A percentile compares a stretch with the other conserved stretches of the same genome.
Evolutionary conservation across 2,113 vertebrate genomes (phyloP).

Genomic region (Pituophis catenifer): DNA sequence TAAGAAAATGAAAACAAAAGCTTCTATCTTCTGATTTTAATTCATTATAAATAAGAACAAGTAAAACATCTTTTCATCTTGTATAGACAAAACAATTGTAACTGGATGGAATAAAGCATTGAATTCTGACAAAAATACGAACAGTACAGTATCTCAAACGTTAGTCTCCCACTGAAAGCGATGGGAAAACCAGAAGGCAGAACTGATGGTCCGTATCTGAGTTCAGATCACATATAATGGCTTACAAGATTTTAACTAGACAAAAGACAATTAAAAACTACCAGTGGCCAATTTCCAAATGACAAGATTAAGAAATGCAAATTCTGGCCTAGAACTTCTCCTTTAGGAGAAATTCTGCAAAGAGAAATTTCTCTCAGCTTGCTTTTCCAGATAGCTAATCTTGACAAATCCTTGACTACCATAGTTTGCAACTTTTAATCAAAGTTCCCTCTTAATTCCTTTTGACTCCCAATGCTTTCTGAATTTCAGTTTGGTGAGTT

Average conservation of each 20-base stretch:
- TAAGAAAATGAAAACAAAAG: not conserved
- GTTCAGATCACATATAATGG: not conserved
- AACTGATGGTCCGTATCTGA: not conserved
- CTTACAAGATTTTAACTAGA: not conserved
- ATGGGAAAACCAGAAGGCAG: not conserved
- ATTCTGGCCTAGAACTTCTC: not conserved
- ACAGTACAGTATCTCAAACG: not conserved
- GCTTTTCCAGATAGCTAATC: not conserved
- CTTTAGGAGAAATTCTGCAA: not conserved
- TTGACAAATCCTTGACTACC: not conserved
- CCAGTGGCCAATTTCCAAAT: not conserved
- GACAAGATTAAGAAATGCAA: not conserved
- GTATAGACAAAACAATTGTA: not conserved
- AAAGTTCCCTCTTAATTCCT: not conserved
- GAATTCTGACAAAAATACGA: not conserved
- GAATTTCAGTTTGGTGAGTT: not conserved
- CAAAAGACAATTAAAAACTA: not conserved
- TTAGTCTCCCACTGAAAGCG: not conserved
- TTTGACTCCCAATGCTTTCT: not conserved
- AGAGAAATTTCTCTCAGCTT: not conserved
- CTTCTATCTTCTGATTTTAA: not conserved
- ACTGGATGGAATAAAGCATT: not conserved
- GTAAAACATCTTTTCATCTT: not conserved
- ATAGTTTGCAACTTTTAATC: not conserved
- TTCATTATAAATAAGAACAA: not conserved